Base-by-base conservation (phyloP, 2,113 vertebrate genomes). In the Silurus meridionalis region DNA sequence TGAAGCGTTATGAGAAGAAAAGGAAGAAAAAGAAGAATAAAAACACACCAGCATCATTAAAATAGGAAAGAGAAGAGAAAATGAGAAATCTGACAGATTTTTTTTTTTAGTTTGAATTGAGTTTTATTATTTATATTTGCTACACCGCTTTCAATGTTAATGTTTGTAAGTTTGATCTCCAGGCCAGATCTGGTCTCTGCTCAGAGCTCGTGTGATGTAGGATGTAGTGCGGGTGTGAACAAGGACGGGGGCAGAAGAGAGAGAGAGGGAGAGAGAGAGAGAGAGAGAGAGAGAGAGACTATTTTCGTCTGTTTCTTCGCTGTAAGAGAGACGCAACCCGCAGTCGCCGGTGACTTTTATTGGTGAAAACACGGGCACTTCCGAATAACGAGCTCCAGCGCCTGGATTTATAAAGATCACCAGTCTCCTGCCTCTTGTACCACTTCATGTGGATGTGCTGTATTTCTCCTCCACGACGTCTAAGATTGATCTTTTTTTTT, bases 381-480 rank as follows among this genome's bases (percentile, higher is more conserved):
- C 71, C 80, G 85, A 28, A 2, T 63, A 67, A 83, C 0, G 28
- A 83, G 74, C 60, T 17, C 8, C 74, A 64, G 85, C 75, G 69
- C 72, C 75, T 64, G 77, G 87, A 69, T 19, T 78, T 50, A 63
- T 13, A 72, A 79, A n/a, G 60, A 37, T 83, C 82, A 80, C 86
- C 89, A 85, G 89, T 67, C 48, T 8, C 63, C 53, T 82, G 11
- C 28, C 61, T 86, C 69, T 28, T 69, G 53, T 83, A 61, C 25
- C 55, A 69, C 69, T 66, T 85, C 74, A 37, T 83, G 83, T 58
- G 57, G 83, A 61, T 66, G 66, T 5, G 83, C 57, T 66, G 66
- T 5, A 85, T 89, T 85, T 71, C 1, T 37, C 37, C 37, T 25
- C 19, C 48, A 84, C 77, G 25, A 80, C 85, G 85, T 88, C 80